Evolutionary conservation across 2,888 invertebrate species (phyloP).

Genomic region (Acanthosoma haemorrhoidale): DNA sequence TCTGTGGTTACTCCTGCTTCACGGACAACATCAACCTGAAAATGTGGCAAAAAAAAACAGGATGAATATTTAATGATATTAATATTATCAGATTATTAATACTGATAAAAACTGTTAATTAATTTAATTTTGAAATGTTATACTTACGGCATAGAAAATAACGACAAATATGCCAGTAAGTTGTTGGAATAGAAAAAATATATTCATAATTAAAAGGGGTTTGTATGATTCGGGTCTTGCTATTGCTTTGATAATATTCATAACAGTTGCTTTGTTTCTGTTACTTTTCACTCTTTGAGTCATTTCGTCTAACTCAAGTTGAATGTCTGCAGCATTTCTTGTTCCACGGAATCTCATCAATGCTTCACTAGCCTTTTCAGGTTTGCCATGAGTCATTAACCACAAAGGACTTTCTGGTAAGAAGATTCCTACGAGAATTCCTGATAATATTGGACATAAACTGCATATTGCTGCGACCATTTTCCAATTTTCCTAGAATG

Average conservation of each 20-base stretch:
- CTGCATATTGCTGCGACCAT: conserved; percentile 39
- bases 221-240: conserved; percentile 46
- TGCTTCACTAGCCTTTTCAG: conserved; percentile 47
- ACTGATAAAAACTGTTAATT: not conserved
- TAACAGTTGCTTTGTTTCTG: conserved; percentile 23
- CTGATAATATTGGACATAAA: conserved; percentile 46
- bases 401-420: conserved; percentile 55
- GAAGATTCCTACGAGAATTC: conserved; percentile 46
- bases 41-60: not conserved
- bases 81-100: not conserved
- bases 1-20: conserved; percentile 41
- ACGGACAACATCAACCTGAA: conserved; percentile 47
- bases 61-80: not conserved
- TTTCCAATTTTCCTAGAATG: conserved; percentile 40
- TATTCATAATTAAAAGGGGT: conserved; percentile 50
- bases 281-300: conserved; percentile 14
- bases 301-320: conserved; percentile 38
- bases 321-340: conserved; percentile 24
- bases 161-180: conserved; percentile 54
- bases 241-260: conserved; percentile 33
- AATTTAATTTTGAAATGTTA: not conserved
- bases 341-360: conserved; percentile 36
- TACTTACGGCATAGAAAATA: conserved; percentile 52
- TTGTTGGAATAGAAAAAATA: conserved; percentile 56
- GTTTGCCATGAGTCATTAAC: conserved; percentile 49